These are phyloP conservation scores for Sebastes aleutianus DNA, from an alignment of 2,797 vertebrate genomes.

Conservation along the genomic window DNA sequence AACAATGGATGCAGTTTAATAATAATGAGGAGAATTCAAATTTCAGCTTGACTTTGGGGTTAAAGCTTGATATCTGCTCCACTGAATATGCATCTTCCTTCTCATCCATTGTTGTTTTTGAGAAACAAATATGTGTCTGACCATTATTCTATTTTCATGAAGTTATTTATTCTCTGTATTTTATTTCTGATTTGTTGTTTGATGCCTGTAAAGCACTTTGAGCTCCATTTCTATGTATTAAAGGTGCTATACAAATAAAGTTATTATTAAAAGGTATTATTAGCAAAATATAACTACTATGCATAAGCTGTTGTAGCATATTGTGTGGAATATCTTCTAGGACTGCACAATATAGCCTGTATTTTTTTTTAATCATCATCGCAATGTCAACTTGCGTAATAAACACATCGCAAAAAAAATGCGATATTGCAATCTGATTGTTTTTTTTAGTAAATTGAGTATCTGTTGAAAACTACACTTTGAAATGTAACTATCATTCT, in stretches of 20 bases:
- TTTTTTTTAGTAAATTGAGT: no score
- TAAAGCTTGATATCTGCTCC: accelerated
- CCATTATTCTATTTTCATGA: neutral
- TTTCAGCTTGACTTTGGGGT: neutral
- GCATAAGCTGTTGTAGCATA: neutral
- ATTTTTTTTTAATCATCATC: no score
- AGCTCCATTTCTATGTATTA: no score
- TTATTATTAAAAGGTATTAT: no score
- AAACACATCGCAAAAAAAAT: no score
- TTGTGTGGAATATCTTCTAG: neutral
- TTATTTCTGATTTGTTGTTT: neutral
- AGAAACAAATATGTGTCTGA: neutral
- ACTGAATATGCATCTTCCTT: neutral
- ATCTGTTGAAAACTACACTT: no score
- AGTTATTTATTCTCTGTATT: neutral
- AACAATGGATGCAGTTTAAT: neutral
- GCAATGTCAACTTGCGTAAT: no score
- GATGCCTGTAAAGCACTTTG: no score
- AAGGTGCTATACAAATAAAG: no score
- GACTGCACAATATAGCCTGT: no score
- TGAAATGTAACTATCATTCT: no score
- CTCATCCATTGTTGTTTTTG: neutral
- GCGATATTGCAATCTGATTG: no score
- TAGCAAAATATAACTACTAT: neutral
- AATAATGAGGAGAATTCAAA: neutral